These are phyloP conservation scores for Ophioninae sp. DNA, from an alignment of 2,888 invertebrate species.

Conservation along the genomic window DNA sequence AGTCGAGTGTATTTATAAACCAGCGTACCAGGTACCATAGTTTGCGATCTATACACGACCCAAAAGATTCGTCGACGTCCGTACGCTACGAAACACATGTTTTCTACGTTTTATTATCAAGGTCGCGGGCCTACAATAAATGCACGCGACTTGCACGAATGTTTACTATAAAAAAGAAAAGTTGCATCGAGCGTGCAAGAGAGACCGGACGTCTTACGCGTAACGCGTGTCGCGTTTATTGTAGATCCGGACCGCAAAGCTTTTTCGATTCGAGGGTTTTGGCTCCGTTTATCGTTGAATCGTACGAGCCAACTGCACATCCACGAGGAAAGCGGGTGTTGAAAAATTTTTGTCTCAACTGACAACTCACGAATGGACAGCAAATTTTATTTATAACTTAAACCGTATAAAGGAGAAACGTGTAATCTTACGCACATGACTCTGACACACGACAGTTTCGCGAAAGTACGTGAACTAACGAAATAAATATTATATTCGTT, in stretches of 20 bases:
- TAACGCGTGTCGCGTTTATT: no score
- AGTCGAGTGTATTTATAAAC: constrained; percentile 52
- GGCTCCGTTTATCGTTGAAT: background rate
- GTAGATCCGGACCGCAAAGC: no score
- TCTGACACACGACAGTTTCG: constrained; percentile 18
- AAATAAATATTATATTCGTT: background rate
- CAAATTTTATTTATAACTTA: background rate
- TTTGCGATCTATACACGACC: constrained; percentile 17
- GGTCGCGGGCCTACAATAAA: no score
- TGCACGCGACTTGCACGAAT: no score
- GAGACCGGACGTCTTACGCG: no score
- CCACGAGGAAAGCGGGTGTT: background rate
- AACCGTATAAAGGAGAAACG: background rate
- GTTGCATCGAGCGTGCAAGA: no score
- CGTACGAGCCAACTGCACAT: background rate
- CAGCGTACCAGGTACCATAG: constrained; percentile 25
- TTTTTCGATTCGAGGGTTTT: background rate
- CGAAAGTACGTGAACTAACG: background rate
- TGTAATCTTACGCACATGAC: constrained; percentile 19
- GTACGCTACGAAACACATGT: background rate
- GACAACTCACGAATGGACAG: background rate
- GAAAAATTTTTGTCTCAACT: background rate
- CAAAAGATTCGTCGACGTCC: background rate
- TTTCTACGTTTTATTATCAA: background rate
- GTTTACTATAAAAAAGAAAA: no score